Evolutionary conservation across 2,113 vertebrate genomes (phyloP), one percentile per base, ranked within the genome.

Genomic region (Chloebia gouldiae): DNA sequence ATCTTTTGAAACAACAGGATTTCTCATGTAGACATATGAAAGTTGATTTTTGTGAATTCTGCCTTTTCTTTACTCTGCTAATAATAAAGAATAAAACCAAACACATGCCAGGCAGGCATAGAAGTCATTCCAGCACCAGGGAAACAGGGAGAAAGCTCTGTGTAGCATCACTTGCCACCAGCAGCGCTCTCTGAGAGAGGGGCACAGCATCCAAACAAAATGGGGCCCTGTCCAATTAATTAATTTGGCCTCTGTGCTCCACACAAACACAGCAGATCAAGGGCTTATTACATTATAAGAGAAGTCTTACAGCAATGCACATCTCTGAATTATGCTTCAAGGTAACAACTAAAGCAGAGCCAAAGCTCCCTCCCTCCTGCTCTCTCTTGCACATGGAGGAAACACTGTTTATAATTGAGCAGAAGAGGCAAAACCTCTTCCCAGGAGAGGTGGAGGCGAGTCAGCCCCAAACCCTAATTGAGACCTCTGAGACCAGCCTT

Each of bases 401-500:
- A 68, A 40, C 24, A 3, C 44, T 5, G 70, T 8, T 50, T 16
- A 14, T 94, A 95, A 96, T 71, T 77, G 94, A 93, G 71, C 56
- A 84, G 95, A 94, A 88, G 61, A 72, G 73, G 80, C 61, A 79
- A 91, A 90, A 64, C 14, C 77, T 88, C 35, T 24, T 95, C 95
- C 91, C 94, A 63, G 78, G 93, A 60, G 95, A 91, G 82, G 3
- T 6, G 71, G 56, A 69, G 75, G 40, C 3, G 0, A 80, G 40
- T 12, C 85, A 86, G 68, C 33, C 64, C 61, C 30, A 5, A 65
- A 3, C 31, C 77, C 64, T 94, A 96, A 96, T 91, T 96, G 95
- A 96, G 90, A 76, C 97, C 97, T 91, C 5, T 7, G 95, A 97
- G 97, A 96, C 78, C 70, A 89, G 61, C 33, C 30, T 64, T 87